phyloP scores from a whole-genome alignment of 2,888 invertebrate genomes.

The Graphium colonna region DNA sequence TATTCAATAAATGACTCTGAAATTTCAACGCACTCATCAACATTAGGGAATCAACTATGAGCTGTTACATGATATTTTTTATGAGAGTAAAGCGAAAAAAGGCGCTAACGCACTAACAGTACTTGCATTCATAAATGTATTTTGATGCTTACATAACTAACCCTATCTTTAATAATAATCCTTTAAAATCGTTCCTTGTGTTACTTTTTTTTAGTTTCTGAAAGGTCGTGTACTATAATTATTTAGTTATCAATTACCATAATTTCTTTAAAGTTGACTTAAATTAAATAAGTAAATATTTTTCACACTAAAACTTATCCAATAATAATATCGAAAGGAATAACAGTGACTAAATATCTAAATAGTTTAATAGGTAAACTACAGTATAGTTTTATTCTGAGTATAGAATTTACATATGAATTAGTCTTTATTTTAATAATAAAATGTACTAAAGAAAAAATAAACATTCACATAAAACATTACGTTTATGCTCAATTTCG shows the following conservation, averaged over 20 bases:
- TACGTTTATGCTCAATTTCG: background rate
- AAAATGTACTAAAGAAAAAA: conserved; percentile 1
- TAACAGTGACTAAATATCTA: conserved; percentile 12
- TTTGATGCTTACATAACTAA: background rate
- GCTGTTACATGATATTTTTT: background rate
- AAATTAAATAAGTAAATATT: background rate
- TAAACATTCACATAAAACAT: background rate
- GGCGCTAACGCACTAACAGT: conserved; percentile 36
- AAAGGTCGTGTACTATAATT: background rate
- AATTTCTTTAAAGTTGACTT: background rate
- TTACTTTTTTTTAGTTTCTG: background rate
- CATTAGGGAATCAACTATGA: background rate
- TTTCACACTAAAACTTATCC: background rate
- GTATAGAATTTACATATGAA: conserved; percentile 25
- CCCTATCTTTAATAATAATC: background rate
- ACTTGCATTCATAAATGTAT: conserved; percentile 3
- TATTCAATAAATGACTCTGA: background rate
- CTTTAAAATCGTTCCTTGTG: background rate
- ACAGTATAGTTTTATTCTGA: conserved; percentile 29
- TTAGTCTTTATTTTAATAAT: conserved; percentile 29
- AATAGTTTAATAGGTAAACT: conserved; percentile 20
- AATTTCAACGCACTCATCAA: background rate
- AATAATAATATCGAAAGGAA: conserved; percentile 11
- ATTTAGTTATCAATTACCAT: background rate
- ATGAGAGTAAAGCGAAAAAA: conserved; percentile 33